These are phyloP conservation scores for Megamerina dolium DNA, from an alignment of 2,888 invertebrate genomes.

Conservation along the genomic window DNA sequence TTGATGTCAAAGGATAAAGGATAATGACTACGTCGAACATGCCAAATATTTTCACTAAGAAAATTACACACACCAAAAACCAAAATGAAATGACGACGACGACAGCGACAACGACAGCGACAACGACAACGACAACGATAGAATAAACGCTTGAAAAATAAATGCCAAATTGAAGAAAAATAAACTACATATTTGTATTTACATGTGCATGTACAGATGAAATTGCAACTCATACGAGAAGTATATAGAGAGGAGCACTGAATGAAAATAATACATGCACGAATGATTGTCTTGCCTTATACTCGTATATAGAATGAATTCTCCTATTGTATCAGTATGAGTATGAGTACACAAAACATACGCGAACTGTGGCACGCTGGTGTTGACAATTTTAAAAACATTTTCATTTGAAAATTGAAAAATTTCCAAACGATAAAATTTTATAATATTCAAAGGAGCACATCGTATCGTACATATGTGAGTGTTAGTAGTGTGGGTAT, in stretches of 20 bases:
- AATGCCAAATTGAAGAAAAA: background rate
- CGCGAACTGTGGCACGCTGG: background rate
- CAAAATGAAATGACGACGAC: background rate
- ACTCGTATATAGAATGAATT: too few species aligned
- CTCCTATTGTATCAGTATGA: background rate
- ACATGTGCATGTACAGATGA: too few species aligned
- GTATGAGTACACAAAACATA: background rate
- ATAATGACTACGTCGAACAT: background rate
- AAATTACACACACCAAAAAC: background rate
- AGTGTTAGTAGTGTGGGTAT: too few species aligned
- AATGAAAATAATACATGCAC: background rate
- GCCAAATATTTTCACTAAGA: background rate
- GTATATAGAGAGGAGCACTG: background rate
- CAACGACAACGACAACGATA: background rate
- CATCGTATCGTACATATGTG: too few species aligned
- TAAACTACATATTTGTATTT: background rate
- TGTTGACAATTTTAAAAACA: background rate
- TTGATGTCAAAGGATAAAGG: background rate
- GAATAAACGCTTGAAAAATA: too few species aligned
- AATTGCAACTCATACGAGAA: too few species aligned
- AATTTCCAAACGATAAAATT: constrained; percentile 49
- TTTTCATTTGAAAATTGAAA: constrained; percentile 38
- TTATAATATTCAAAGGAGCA: constrained; percentile 26
- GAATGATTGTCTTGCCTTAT: too few species aligned
- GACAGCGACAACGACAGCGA: background rate